Percentiles rank a stretch among this genome's conserved stretches.
These are phyloP conservation scores for Drosophila ezoana DNA, from an alignment of 2,888 invertebrate species.

Conservation along the genomic window DNA sequence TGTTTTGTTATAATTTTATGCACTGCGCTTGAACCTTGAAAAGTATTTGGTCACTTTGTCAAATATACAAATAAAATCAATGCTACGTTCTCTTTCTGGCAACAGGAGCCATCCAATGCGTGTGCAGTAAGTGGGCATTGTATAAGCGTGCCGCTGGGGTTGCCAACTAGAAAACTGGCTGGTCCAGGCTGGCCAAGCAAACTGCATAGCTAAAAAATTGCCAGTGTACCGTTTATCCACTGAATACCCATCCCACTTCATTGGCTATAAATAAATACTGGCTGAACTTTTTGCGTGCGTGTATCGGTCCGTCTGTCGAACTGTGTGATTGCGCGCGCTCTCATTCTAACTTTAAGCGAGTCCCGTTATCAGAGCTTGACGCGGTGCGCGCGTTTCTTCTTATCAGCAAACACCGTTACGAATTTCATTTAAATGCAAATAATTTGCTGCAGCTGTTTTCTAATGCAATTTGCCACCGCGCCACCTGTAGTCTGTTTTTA, in stretches of 20 bases:
- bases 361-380: slow-evolving; percentile 29
- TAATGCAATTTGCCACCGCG: slow-evolving; percentile 1
- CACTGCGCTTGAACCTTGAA: slow-evolving; percentile 62
- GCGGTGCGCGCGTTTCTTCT: slow-evolving; percentile 7
- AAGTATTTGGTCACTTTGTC: slow-evolving; percentile 39
- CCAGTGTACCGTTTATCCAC: slow-evolving; percentile 7
- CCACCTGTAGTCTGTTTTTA: slow-evolving; percentile 2
- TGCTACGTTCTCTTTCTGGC: slow-evolving; percentile 53
- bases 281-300: slow-evolving; percentile 8
- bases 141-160: slow-evolving; percentile 44
- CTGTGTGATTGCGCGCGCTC: not conserved
- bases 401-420: slow-evolving; percentile 30
- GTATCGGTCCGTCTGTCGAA: not conserved
- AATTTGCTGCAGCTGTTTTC: slow-evolving; percentile 19
- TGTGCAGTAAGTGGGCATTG: slow-evolving; percentile 20
- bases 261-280: slow-evolving; percentile 48
- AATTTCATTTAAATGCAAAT: slow-evolving; percentile 10
- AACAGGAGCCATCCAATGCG: slow-evolving; percentile 3
- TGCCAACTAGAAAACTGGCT: slow-evolving; percentile 26
- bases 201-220: not conserved
- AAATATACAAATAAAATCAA: slow-evolving; percentile 70
- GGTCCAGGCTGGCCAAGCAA: slow-evolving; percentile 41
- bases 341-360: not conserved
- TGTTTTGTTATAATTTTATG: slow-evolving; percentile 36
- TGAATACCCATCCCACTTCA: not conserved